Evolutionary conservation across 2,888 invertebrate species (phyloP), one percentile per base, ranked within the genome.

Genomic region (Heteropelma amictum): DNA sequence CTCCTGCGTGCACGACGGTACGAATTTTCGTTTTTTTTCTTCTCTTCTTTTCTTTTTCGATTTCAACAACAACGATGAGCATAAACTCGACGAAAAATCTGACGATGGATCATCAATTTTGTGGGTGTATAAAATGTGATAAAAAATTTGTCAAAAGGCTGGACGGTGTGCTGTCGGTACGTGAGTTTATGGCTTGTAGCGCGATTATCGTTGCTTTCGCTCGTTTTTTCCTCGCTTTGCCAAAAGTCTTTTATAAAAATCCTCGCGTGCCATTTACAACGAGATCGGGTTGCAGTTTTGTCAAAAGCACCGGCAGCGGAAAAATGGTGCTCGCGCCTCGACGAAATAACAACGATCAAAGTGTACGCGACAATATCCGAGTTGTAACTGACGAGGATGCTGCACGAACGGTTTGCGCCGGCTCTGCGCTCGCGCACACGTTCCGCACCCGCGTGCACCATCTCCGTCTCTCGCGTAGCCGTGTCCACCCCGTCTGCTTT

Each of bases 351-450:
- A 74, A 69, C 67, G 71, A 77, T 74, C 73, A 80, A 79, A 81
- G 77, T 77, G 82, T 77, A 81, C 87, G 84, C 86, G 85, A 86
- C 87, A 85, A 86, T 86, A 85, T 83, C 87, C 83, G 83, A 87
- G 79, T 85, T 85, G 87, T 86, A 85, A 88, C 88, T 88, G 88
- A 88, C 84, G 86, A 80, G 83, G 86, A 88, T 86, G 87, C 88
- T 86, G 88, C 84, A 84, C 81, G 83, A 82, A 87, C 87, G 85
- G 86, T 85, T 87, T 85, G 86, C 87, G 86, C 87, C 83, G 81
- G 82, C 77, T 73, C 82, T 81, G 86, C 77, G 79, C 85, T 82
- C 85, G 87, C 87, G 87, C 88, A 87, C 82, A 84, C 81, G 80
- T 84, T 84, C 78, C 79, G 73, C 77, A 54, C 67, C 77, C 81